Conservation (phyloP, 2,797 vertebrate genomes). For the Sitta carolinensis region DNA sequence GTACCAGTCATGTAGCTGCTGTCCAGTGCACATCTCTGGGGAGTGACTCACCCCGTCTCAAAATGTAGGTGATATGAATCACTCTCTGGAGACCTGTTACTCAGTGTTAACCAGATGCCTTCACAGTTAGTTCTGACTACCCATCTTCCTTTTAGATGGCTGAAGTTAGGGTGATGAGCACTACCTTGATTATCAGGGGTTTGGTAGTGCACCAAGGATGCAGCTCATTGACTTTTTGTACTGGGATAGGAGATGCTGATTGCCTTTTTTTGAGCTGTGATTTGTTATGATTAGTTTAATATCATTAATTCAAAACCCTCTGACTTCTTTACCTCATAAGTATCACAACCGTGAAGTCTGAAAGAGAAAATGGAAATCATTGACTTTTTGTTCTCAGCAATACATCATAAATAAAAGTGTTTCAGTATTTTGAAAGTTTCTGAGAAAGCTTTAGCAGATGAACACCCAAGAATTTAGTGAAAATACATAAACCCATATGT, state of each 20-base stretch:
- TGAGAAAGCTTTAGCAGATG: neutral
- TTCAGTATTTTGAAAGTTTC: neutral
- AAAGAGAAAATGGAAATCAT: neutral
- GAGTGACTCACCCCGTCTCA: neutral
- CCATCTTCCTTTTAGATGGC: neutral
- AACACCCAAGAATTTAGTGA: neutral
- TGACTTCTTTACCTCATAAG: constrained; percentile 2
- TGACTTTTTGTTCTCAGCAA: neutral
- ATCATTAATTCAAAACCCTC: neutral
- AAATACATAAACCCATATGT: neutral
- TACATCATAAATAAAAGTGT: neutral
- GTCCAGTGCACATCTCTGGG: neutral
- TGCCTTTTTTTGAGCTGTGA: neutral
- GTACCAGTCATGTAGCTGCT: neutral
- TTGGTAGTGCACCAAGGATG: neutral
- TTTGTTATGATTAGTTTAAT: neutral
- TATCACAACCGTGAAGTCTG: neutral
- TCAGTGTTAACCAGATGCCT: constrained; percentile 6
- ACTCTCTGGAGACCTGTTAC: neutral
- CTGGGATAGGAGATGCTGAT: neutral
- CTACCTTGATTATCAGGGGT: neutral
- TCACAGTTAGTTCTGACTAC: neutral
- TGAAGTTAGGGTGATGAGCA: neutral
- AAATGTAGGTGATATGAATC: neutral
- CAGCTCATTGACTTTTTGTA: neutral